Evolutionary conservation across 1,140 invertebrate species (phyloP), one percentile per base, ranked within the genome.

Genomic region (Rhyacophila brunnea): DNA sequence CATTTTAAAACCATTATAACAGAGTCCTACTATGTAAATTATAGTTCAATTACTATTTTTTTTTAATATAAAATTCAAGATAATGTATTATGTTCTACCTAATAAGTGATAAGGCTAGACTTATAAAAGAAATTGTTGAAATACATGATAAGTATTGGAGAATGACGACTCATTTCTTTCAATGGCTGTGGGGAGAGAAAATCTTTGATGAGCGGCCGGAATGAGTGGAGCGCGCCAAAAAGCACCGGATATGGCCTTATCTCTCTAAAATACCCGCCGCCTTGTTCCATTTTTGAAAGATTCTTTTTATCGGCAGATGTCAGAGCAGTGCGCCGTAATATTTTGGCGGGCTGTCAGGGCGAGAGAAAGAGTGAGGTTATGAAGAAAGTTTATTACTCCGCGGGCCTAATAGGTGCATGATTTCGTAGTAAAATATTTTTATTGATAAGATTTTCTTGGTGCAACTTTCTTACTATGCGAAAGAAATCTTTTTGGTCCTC

Each of bases 231-330:
- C 54, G 50, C 51, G 61, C 52, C 46, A 48, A 57, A 50, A 32
- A 51, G 43, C 51, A 59, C 61, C 61, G 61, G 61, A 63, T 59
- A 55, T 56, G 47, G 61, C 61, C 61, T 63, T 63, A 63, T 63
- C 61, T 63, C 54, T 40, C 15, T 34, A 14, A 40, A 51, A 51
- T 40, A 38, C 49, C 49, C 36, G 35, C 42, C 52, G 52, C 54
- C 45, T 48, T 63, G 55, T 63, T 58, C 56, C 49, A 53, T 59
- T 63, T 59, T 63, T 44, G 51, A 63, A 50, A 63, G 20, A 55
- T 54, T 56, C 42, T 49, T 62, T 63, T 63, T 63, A 63, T 63
- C 61, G 61, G 56, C 61, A 59, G 56, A 63, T 55, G 61, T 58
- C 55, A 59, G 17, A 43, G 28, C 46, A n/a, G 48, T 38, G 13